Evolutionary conservation across 2,797 vertebrate species (phyloP).

Genomic region (Remorina albescens): DNA sequence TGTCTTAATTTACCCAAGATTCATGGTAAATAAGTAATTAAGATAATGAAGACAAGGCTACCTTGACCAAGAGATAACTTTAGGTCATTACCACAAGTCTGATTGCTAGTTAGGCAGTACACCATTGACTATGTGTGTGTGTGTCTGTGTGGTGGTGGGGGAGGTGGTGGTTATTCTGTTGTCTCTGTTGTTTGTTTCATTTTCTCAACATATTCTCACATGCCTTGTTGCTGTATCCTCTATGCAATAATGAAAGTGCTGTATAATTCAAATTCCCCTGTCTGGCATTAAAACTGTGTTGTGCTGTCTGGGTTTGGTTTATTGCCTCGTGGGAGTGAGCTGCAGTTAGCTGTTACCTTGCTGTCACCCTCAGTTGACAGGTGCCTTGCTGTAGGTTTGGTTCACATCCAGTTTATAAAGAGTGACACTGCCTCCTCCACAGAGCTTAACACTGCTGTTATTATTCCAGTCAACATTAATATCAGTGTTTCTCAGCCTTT

Average conservation of each 20-base stretch:
- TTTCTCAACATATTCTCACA: slow-evolving; percentile 4
- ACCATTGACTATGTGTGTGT: too few relatives aligned
- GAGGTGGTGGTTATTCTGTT: not conserved
- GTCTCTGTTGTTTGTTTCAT: not conserved
- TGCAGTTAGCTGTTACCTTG: slow-evolving; percentile 33
- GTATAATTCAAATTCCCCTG: not conserved
- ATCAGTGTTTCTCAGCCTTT: slow-evolving; percentile 24
- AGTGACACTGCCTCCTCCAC: slow-evolving; percentile 42
- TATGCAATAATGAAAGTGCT: slow-evolving; percentile 1
- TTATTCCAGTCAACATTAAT: slow-evolving; percentile 61
- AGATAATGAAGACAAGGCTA: not conserved
- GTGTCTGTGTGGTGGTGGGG: not conserved
- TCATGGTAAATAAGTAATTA: not conserved
- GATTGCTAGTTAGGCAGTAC: not conserved
- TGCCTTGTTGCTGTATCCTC: not conserved
- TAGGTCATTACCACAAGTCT: not conserved
- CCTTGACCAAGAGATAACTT: not conserved
- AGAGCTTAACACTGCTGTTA: slow-evolving; percentile 35
- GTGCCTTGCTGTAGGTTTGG: slow-evolving; percentile 39
- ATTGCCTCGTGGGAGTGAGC: slow-evolving; percentile 40
- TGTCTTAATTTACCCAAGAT: not conserved
- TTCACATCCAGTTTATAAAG: slow-evolving; percentile 39
- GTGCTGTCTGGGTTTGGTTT: slow-evolving; percentile 17
- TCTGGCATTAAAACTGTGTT: not conserved
- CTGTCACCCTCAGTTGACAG: slow-evolving; percentile 37